These are phyloP conservation scores for Melanerpes aurifrons DNA, from an alignment of 2,113 vertebrate species.

Conservation along the genomic window DNA sequence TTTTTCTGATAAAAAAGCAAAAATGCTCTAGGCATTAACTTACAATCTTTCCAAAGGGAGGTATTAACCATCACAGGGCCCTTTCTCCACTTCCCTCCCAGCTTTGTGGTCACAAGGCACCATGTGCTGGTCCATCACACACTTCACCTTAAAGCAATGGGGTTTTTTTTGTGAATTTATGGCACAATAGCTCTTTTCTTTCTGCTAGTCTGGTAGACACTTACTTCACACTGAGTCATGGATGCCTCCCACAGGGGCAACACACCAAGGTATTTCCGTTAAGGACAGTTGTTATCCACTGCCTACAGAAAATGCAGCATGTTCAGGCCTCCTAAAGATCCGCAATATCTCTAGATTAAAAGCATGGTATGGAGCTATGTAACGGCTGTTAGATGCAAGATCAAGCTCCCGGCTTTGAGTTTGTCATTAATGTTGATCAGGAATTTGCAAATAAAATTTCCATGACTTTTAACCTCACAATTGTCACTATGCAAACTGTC, in stretches of 20 bases:
- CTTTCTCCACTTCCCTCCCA: background rate
- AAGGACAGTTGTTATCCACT: background rate
- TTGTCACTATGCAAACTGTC: background rate
- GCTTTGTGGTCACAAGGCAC: background rate
- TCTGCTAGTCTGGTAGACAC: background rate
- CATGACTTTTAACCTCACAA: background rate
- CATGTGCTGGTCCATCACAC: background rate
- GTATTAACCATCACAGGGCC: fast-evolving
- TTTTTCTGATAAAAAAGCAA: background rate
- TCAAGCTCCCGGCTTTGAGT: background rate
- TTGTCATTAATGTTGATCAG: background rate
- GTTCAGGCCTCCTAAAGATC: background rate
- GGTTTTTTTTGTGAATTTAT: background rate
- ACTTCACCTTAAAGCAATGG: fast-evolving
- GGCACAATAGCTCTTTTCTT: background rate
- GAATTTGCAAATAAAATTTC: background rate
- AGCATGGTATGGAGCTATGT: background rate
- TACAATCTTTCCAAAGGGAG: background rate
- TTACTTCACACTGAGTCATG: background rate
- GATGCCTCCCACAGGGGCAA: background rate
- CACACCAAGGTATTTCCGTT: background rate
- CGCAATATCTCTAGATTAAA: background rate
- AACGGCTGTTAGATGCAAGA: background rate
- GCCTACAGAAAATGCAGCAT: background rate
- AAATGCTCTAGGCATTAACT: background rate